Base-by-base conservation (phyloP, 2,797 vertebrate species). In the Mormyrops attenuatus region DNA sequence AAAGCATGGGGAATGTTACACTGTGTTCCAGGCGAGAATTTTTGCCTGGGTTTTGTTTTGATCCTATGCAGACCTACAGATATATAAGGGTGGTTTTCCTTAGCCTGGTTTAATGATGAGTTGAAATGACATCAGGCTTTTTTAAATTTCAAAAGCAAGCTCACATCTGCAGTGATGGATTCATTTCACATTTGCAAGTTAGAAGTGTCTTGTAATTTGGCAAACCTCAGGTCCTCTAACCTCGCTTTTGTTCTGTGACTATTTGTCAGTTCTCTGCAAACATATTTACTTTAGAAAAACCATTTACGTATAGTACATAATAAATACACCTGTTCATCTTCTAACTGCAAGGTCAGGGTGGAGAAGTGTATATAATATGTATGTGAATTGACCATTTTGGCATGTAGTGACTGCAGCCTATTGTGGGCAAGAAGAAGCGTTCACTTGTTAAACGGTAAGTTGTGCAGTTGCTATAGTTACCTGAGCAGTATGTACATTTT, bases 1-100 rank as follows among this genome's bases (percentile, higher is more conserved):
- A 82, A 90, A 90, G 50, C 86, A 49, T 34, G 85, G 80, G 63
- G 92, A 87, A 91, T 91, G 90, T 90, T 88, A 90, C 73, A 90
- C 84, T 88, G 87, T 90, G 89, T 91, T 91, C 44, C 88, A 85
- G 87, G 88, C 52, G 66, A 26, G 5, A 30, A 63, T 30, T 88
- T 89, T 66, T 26, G 8, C 22, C 60, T 63, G 7, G 60, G 26
- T 63, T 63, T 90, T 52, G 69, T 77, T 52, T 77, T 30, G 7
- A 55, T 63, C 47, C 47, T 26, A n/a, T 55, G 9, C 15, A 77
- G 69, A 2, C 34, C 34, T 7, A 38, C n/a, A 41, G 52, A 52
- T 73, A 41, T 47, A 15, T 77, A 55, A 38, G 20, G 7, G 20
- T 22, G 53, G 30, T 52, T n/a, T 82, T 11, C 41, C 47, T 88